Evolutionary conservation across 2,888 invertebrate genomes (phyloP).

Genomic region (Liodrosophila aerea): DNA sequence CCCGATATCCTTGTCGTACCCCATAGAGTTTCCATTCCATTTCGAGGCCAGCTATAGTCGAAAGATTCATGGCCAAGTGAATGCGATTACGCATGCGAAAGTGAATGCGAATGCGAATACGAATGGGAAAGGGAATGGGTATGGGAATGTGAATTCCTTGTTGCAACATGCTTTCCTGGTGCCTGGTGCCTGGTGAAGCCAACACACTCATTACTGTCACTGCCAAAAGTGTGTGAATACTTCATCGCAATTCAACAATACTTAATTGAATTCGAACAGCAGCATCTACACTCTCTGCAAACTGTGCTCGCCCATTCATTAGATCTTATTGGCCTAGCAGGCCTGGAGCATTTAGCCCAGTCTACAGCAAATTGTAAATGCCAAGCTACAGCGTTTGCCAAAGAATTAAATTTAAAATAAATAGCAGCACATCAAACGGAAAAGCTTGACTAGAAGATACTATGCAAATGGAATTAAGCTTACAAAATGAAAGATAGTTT

Average conservation of each 20-base stretch:
- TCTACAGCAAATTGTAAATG: no score
- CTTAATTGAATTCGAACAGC: conserved; percentile 11
- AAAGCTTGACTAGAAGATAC: no score
- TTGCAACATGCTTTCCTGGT: no score
- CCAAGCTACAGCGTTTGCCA: no score
- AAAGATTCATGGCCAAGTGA: conserved; percentile 48
- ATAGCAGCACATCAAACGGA: no score
- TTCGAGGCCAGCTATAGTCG: conserved; percentile 22
- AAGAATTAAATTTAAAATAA: no score
- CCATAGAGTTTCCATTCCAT: background rate
- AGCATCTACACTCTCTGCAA: background rate
- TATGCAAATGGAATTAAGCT: no score
- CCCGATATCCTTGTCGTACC: conserved; percentile 2
- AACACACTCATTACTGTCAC: conserved; percentile 12
- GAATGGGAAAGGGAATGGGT: conserved; percentile 10
- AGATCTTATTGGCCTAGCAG: no score
- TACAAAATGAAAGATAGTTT: no score
- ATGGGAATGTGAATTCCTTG: background rate
- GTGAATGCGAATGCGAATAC: conserved; percentile 1
- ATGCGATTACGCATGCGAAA: conserved; percentile 31
- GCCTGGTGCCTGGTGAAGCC: background rate
- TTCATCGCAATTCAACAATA: background rate
- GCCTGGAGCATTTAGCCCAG: no score
- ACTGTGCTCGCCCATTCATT: no score
- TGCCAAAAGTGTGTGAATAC: background rate